These are phyloP conservation scores for Nibea albiflora DNA, from an alignment of 2,113 vertebrate genomes.

Conservation along the genomic window DNA sequence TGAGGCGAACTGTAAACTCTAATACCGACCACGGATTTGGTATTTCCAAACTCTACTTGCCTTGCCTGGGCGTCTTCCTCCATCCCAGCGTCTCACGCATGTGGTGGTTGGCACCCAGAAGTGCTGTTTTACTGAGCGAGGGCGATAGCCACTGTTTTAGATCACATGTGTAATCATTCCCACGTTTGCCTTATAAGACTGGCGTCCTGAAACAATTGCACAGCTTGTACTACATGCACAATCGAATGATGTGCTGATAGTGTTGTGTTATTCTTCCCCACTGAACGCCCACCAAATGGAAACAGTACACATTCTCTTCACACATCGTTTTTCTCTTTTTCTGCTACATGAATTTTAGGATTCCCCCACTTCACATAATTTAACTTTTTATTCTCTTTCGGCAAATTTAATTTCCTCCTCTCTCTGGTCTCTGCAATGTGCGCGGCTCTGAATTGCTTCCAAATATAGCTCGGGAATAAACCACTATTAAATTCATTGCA, in stretches of 20 bases:
- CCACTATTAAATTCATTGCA: slow-evolving; percentile 70
- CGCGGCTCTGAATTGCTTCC: slow-evolving; percentile 6
- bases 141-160: slow-evolving; percentile 3
- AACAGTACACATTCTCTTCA: slow-evolving; percentile 12
- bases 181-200: slow-evolving; percentile 16
- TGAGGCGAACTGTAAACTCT: slow-evolving; percentile 55
- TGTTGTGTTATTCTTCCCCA: slow-evolving; percentile 39
- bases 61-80: slow-evolving; percentile 25
- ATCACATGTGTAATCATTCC: slow-evolving; percentile 23
- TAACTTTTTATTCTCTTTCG: neutral
- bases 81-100: neutral
- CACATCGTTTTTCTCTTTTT: neutral
- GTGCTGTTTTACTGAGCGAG: slow-evolving; percentile 7
- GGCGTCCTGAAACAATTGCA: slow-evolving; percentile 19
- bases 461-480: slow-evolving; percentile 51
- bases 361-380: slow-evolving; percentile 14
- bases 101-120: slow-evolving; percentile 9
- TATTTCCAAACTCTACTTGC: slow-evolving; percentile 39
- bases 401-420: neutral
- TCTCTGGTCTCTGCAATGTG: neutral
- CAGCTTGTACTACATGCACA: slow-evolving; percentile 16
- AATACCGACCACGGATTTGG: slow-evolving; percentile 24
- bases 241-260: neutral
- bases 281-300: slow-evolving; percentile 39
- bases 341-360: slow-evolving; percentile 24